Evolutionary conservation across 1,140 invertebrate species (phyloP), one percentile per base, ranked within the genome.

Genomic region (Aculops lycopersici): DNA sequence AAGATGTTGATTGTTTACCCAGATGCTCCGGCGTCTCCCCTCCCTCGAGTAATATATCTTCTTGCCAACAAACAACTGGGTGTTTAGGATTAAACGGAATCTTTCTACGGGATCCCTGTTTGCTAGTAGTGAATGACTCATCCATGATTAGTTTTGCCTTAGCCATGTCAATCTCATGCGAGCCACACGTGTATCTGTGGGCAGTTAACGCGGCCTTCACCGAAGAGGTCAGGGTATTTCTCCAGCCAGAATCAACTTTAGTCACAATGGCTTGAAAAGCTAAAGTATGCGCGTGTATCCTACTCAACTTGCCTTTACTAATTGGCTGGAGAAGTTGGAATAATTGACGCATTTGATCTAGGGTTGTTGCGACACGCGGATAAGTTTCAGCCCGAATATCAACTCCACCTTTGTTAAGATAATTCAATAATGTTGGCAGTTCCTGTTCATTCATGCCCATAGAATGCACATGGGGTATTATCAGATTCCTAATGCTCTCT

Each of bases 401-500:
- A 3, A 77, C 65, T 45, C 72, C 70, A 1, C 72, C 72, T 52
- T 68, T 63, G 41, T 65, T 57, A 37, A 74, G 51, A 1, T 71
- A 63, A 50, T 68, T 70, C 38, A 69, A 62, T 1, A 83, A 52
- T 55, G 79, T 83, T 1, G 69, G 67, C 20, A 80, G 57, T 57
- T 83, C 78, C 53, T 67, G 76, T 53, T 83, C 78, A 53, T 83
- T 83, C 74, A 80, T 78, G 1, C 78, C 78, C 4, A 81, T 57
- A n/a, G 76, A 80, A 49, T 83, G 74, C 0, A 71, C 64, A 55
- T 67, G 71, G 1, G 72, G 71, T 39, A 79, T 58, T 0, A 83
- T 63, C 43, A 64, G 60, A 15, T 70, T 58, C 1, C 65, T 62
- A 1, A 83, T 55, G 21, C 75, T 65, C 35, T 61, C 57, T 1